These are phyloP conservation scores for Liodrosophila aerea DNA, from an alignment of 2,888 invertebrate genomes.

Conservation along the genomic window DNA sequence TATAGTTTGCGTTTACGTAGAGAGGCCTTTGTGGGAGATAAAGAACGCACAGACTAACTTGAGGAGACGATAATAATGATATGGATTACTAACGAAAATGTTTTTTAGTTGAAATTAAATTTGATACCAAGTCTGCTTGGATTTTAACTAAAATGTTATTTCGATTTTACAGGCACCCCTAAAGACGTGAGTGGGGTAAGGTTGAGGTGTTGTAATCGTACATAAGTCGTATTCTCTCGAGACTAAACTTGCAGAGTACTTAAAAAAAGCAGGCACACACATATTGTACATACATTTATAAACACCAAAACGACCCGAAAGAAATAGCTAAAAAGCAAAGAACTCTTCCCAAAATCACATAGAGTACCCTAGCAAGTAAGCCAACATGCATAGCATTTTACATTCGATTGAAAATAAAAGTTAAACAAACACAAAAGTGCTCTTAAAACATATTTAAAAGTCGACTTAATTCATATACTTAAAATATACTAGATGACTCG, in stretches of 20 bases:
- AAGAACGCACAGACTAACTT: no score
- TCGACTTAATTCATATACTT: not conserved
- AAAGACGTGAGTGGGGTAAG: slow-evolving; percentile 27
- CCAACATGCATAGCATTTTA: slow-evolving; percentile 55
- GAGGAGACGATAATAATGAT: no score
- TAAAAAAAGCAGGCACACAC: slow-evolving; percentile 3
- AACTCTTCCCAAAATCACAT: slow-evolving; percentile 21
- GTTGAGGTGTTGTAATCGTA: slow-evolving; percentile 74
- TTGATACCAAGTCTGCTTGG: no score
- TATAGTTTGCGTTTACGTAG: slow-evolving; percentile 58
- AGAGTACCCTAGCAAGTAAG: slow-evolving; percentile 42
- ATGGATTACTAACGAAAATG: no score
- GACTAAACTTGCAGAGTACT: slow-evolving; percentile 29
- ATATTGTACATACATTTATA: slow-evolving; percentile 10
- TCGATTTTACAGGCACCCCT: slow-evolving; percentile 50
- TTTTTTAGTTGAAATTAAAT: not conserved
- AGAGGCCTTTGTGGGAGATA: not conserved
- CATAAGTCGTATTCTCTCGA: slow-evolving; percentile 69
- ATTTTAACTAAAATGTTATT: no score
- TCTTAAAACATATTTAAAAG: not conserved
- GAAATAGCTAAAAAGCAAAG: slow-evolving; percentile 35
- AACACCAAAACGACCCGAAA: slow-evolving; percentile 24
- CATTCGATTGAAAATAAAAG: slow-evolving; percentile 58
- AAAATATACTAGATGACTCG: not conserved
- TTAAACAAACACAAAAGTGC: not conserved